Conservation (phyloP, 2,888 invertebrate species). For the Stenchaetothrips biformis region DNA sequence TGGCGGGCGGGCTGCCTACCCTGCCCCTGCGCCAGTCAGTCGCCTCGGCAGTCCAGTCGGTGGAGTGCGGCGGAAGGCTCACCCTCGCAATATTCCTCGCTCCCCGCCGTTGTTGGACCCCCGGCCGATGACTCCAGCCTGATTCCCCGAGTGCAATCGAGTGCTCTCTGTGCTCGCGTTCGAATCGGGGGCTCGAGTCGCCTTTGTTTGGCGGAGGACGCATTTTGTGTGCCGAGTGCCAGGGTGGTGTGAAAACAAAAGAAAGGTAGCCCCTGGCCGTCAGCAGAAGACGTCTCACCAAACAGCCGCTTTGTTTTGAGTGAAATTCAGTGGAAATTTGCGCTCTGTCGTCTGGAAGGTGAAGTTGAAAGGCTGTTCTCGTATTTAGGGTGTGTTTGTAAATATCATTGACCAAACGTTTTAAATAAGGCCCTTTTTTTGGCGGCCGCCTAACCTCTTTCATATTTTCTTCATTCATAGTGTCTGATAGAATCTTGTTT, state of each 20-base stretch:
- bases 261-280: not conserved
- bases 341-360: not conserved
- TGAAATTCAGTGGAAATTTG: not conserved
- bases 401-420: not conserved
- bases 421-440: not conserved
- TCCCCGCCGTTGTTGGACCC: too few relatives aligned
- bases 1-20: not conserved
- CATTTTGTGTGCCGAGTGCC: not conserved
- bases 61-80: not conserved
- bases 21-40: not conserved
- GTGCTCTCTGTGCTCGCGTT: too few relatives aligned
- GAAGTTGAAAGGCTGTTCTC: not conserved
- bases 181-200: too few relatives aligned
- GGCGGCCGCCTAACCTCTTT: not conserved
- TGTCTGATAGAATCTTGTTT: not conserved
- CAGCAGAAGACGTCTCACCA: not conserved
- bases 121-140: too few relatives aligned
- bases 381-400: not conserved
- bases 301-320: not conserved
- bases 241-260: conserved; percentile 14
- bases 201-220: not conserved
- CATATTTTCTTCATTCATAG: not conserved
- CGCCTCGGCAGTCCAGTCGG: not conserved
- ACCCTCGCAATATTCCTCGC: too few relatives aligned
- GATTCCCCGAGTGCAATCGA: too few relatives aligned